These are phyloP conservation scores for Drosophila yakuba DNA, from an alignment of 1,140 invertebrate genomes.

Conservation along the genomic window DNA sequence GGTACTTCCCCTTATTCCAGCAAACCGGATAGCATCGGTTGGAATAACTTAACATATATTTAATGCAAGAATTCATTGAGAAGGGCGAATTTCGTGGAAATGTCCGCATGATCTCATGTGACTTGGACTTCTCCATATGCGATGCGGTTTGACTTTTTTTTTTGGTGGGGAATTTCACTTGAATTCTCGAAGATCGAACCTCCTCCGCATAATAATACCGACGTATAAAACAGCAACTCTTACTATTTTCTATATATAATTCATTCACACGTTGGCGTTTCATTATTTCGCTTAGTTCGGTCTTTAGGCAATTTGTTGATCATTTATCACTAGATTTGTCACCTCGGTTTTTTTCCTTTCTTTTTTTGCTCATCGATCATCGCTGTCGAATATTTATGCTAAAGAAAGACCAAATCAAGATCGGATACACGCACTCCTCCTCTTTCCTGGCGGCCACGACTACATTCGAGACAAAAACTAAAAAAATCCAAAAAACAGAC, in stretches of 20 bases:
- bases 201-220: background rate
- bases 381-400: slow-evolving; percentile 39
- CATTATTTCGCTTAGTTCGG: background rate
- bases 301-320: slow-evolving; percentile 18
- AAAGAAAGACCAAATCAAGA: slow-evolving; percentile 48
- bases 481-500: slow-evolving; percentile 21
- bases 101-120: slow-evolving; percentile 30
- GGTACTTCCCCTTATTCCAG: slow-evolving; percentile 6
- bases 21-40: background rate
- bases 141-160: background rate
- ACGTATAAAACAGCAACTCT: background rate
- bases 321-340: slow-evolving; percentile 37
- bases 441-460: slow-evolving; percentile 27
- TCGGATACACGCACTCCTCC: slow-evolving; percentile 18
- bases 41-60: slow-evolving; percentile 21
- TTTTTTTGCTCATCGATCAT: slow-evolving; percentile 47
- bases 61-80: background rate
- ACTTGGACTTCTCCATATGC: background rate
- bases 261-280: slow-evolving; percentile 24
- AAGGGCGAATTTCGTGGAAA: slow-evolving; percentile 17
- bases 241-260: background rate
- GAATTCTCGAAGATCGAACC: slow-evolving; percentile 6
- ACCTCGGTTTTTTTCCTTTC: slow-evolving; percentile 1
- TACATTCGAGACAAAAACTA: background rate
- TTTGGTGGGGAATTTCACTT: slow-evolving; percentile 27